phyloP scores from a whole-genome alignment of 1,140 invertebrate genomes.

The Drosophila lowei region DNA sequence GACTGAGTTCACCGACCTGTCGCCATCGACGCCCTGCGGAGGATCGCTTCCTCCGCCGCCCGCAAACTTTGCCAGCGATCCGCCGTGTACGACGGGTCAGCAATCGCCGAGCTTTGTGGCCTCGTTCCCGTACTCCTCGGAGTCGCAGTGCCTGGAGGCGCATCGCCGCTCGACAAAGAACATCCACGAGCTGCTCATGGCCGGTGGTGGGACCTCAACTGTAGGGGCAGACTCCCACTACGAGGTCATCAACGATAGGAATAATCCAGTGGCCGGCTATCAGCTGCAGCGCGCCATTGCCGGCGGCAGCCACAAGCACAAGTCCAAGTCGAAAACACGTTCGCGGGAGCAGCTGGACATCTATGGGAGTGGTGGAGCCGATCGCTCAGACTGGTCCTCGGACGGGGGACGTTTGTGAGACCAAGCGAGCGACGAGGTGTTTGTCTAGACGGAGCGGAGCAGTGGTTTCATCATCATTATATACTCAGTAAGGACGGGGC shows the following conservation, averaged over 20 bases:
- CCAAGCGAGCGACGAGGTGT: slow-evolving; percentile 48
- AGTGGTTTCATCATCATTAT: slow-evolving; percentile 47
- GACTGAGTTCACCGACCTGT: slow-evolving; percentile 82
- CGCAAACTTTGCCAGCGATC: slow-evolving; percentile 69
- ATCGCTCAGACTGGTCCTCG: slow-evolving; percentile 66
- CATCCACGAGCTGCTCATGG: slow-evolving; percentile 82
- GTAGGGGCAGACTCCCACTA: slow-evolving; percentile 45
- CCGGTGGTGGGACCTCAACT: slow-evolving; percentile 48
- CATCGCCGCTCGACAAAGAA: slow-evolving; percentile 82
- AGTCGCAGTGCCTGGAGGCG: slow-evolving; percentile 80
- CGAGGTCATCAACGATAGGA: slow-evolving; percentile 65
- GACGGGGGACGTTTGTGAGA: slow-evolving; percentile 74
- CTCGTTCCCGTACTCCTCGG: slow-evolving; percentile 77
- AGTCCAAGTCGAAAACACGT: slow-evolving; percentile 61
- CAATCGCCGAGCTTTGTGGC: slow-evolving; percentile 74
- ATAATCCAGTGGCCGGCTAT: slow-evolving; percentile 25
- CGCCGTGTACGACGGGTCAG: slow-evolving; percentile 28
- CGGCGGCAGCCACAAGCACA: slow-evolving; percentile 53
- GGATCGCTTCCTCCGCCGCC: slow-evolving; percentile 56
- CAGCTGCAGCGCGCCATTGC: slow-evolving; percentile 41
- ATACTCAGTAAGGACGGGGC: slow-evolving; percentile 9
- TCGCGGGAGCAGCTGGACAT: slow-evolving; percentile 68
- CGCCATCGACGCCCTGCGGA: slow-evolving; percentile 77
- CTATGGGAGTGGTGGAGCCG: slow-evolving; percentile 41
- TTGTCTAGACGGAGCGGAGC: slow-evolving; percentile 45